Base-by-base conservation (phyloP, 2,797 vertebrate genomes). In the Chelon labrosus region DNA sequence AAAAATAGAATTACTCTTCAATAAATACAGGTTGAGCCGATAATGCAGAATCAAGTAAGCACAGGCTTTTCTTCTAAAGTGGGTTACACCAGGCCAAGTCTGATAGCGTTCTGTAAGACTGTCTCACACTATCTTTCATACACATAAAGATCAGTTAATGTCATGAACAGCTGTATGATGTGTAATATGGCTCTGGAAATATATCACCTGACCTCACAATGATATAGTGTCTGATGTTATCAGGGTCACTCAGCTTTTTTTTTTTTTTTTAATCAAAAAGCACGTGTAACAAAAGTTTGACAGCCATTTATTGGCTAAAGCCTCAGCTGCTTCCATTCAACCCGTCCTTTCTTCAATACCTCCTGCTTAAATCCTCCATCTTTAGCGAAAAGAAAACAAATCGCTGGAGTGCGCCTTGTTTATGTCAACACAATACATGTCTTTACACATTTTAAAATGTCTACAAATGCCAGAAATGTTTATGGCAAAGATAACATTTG, bases 1-100 rank as follows among this genome's bases (percentile, higher is more conserved):
- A 70, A 75, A 79, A 62, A 60, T 41, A 68, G 1, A 46, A 52
- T 49, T 39, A 20, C 20, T 44, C 51, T 47, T 25, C 20, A n/a
- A n/a, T 51, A 53, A 63, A 59, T 50, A 62, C 41, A 50, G 38
- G 11, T 35, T 19, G n/a, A 53, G 37, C 41, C 63, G 49, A 20
- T n/a, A 52, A 65, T 42, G 12, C 41, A 42, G 39, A 10, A 41
- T 5, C 17, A 41, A 57, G 17, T n/a, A 22, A 44, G 51, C 31
- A 19, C n/a, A 61, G 59, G 41, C 20, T 12, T 54, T 49, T 25
- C 27, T 56, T 17, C 13, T 42, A 25, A 61, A 47, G 31, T 16
- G 2, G 22, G 35, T 55, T 7, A 50, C 3, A 44, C 16, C 13
- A 41, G 19, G 20, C 20, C 12, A 41, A 3, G 10, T 41, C 41